Evolutionary conservation across 2,797 vertebrate species (phyloP).

Genomic region (Periparus ater): DNA sequence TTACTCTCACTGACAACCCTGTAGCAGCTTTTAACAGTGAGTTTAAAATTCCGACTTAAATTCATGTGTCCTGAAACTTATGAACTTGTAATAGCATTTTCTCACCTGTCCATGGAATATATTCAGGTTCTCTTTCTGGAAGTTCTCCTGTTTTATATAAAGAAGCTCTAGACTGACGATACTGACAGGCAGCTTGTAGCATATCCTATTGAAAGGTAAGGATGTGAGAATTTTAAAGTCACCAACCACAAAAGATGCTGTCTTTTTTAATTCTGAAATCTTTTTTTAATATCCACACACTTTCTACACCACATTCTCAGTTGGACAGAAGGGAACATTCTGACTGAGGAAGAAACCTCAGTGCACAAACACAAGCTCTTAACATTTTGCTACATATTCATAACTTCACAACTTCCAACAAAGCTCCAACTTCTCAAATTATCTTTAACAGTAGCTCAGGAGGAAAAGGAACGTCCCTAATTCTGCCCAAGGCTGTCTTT

Average conservation of each 20-base stretch:
- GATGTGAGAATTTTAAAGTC: background rate
- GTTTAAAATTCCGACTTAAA: background rate
- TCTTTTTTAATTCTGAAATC: background rate
- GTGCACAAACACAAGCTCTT: background rate
- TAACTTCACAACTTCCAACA: background rate
- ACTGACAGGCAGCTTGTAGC: conserved; percentile 89
- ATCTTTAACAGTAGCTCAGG: background rate
- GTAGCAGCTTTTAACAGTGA: background rate
- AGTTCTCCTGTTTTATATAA: conserved; percentile 84
- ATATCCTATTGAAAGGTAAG: conserved; percentile 82
- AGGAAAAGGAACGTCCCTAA: background rate
- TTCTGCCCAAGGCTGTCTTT: background rate
- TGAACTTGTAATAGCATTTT: background rate
- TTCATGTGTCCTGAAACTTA: background rate
- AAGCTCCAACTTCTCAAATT: background rate
- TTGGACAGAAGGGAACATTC: background rate
- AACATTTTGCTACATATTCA: background rate
- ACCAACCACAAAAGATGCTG: background rate
- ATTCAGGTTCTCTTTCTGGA: conserved; percentile 83
- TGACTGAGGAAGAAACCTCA: background rate
- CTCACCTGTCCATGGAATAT: conserved; percentile 94
- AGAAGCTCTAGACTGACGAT: conserved; percentile 86
- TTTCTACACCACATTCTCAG: background rate
- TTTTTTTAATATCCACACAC: background rate
- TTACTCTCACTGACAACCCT: background rate